A percentile compares a stretch with the other conserved stretches of the same genome.
These are phyloP conservation scores for Anodontia alba DNA, from an alignment of 2,888 invertebrate species.

Conservation along the genomic window DNA sequence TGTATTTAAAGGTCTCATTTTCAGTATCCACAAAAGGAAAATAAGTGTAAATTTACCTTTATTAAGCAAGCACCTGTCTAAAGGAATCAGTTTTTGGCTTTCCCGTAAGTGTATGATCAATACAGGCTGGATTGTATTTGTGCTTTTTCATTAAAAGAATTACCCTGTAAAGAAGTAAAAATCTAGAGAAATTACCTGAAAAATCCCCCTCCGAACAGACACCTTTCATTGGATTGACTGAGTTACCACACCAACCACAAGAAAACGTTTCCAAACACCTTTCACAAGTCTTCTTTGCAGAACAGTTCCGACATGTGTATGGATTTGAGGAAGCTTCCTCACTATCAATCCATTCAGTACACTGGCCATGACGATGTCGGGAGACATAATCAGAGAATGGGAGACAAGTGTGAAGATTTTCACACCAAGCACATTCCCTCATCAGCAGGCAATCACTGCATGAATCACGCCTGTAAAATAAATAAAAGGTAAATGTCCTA, in stretches of 20 bases:
- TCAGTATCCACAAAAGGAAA: too few species aligned
- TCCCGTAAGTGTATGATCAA: too few species aligned
- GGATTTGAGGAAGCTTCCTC: conserved; percentile 65
- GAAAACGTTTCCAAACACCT: conserved; percentile 92
- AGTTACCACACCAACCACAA: conserved; percentile 97
- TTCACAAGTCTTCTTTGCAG: conserved; percentile 76
- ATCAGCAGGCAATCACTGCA: conserved; percentile 90
- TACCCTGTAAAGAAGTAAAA: conserved; percentile 85
- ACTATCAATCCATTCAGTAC: conserved; percentile 95
- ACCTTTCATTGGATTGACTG: conserved; percentile 94
- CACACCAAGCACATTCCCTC: conserved; percentile 97
- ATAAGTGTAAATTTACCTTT: too few species aligned
- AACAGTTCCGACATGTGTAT: conserved; percentile 76
- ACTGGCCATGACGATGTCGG: conserved; percentile 96
- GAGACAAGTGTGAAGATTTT: conserved; percentile 95
- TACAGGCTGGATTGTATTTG: too few species aligned
- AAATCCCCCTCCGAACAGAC: conserved; percentile 84
- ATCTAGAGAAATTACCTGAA: conserved; percentile 65
- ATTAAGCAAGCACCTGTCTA: too few species aligned
- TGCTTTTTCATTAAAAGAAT: too few species aligned
- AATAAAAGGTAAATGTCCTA: not conserved
- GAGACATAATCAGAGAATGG: conserved; percentile 98
- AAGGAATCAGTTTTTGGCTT: too few species aligned
- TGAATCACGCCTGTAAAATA: conserved; percentile 73
- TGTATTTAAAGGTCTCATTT: too few species aligned